These are phyloP conservation scores for Nasonia longicornis DNA, from an alignment of 1,140 invertebrate species.

Conservation along the genomic window DNA sequence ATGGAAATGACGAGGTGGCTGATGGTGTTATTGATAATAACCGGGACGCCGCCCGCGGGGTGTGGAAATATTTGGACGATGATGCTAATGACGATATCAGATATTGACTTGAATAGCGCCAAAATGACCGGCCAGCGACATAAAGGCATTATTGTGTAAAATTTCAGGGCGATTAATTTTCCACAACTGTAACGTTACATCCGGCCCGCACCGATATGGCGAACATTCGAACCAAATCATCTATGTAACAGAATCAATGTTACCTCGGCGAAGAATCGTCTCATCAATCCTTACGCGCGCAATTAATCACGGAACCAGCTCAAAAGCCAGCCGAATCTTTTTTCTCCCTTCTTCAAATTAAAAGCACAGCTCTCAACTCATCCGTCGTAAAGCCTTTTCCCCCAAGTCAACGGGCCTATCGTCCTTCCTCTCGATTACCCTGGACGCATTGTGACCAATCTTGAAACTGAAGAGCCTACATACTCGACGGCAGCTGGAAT, in stretches of 20 bases:
- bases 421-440: constrained; percentile 39
- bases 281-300: background rate
- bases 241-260: background rate
- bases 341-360: constrained; percentile 14
- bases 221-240: background rate
- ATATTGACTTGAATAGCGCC: background rate
- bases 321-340: background rate
- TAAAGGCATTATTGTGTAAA: constrained; percentile 6
- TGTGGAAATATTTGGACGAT: constrained; percentile 23
- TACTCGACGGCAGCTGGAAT: constrained; percentile 18
- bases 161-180: constrained; percentile 5
- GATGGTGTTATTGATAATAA: constrained; percentile 32
- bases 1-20: constrained; percentile 2
- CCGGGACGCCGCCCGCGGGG: background rate
- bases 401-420: constrained; percentile 16
- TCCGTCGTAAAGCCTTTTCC: background rate
- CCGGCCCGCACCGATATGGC: background rate
- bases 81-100: constrained; percentile 6
- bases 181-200: background rate
- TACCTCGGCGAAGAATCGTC: background rate
- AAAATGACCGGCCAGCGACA: background rate
- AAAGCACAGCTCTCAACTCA: background rate
- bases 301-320: background rate
- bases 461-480: constrained; percentile 24
- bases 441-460: background rate